These are phyloP conservation scores for Spinus pinus DNA, from an alignment of 2,797 vertebrate species.

Conservation along the genomic window DNA sequence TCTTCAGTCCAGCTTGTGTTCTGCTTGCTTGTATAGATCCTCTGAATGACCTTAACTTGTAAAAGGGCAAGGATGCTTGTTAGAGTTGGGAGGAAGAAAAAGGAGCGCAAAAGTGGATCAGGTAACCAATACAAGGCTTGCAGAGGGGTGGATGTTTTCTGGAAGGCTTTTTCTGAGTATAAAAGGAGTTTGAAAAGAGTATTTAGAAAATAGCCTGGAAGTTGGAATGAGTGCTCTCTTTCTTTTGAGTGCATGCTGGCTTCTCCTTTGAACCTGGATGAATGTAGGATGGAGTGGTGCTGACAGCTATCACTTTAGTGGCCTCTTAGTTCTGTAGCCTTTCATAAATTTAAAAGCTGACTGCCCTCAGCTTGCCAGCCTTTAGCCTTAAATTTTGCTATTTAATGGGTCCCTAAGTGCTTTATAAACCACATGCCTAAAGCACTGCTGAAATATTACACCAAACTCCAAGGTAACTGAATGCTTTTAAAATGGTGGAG, in stretches of 20 bases:
- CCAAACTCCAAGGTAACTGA: neutral
- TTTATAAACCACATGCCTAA: constrained; percentile 21
- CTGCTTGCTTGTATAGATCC: constrained; percentile 39
- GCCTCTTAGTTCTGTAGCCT: constrained; percentile 41
- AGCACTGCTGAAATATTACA: constrained; percentile 35
- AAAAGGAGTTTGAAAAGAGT: constrained; percentile 51
- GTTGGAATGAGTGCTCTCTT: constrained; percentile 23
- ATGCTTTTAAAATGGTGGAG: neutral
- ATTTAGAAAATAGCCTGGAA: constrained; percentile 58
- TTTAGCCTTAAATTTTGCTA: constrained; percentile 49
- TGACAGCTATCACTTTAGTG: constrained; percentile 65
- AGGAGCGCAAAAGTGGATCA: constrained; percentile 47
- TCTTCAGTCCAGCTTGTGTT: constrained; percentile 50
- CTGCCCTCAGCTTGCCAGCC: constrained; percentile 35
- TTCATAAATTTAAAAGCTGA: constrained; percentile 42
- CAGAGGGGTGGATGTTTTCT: constrained; percentile 58
- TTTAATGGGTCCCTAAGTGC: constrained; percentile 44
- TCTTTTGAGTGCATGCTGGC: neutral
- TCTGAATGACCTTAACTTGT: constrained; percentile 54
- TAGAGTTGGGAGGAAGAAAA: constrained; percentile 48
- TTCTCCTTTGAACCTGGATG: constrained; percentile 42
- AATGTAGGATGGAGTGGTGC: constrained; percentile 41
- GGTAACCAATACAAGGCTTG: constrained; percentile 53
- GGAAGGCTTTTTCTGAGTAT: constrained; percentile 31
- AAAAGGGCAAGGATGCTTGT: constrained; percentile 62